Base-by-base conservation (phyloP, 2,113 vertebrate species). In the Pimephales promelas region DNA sequence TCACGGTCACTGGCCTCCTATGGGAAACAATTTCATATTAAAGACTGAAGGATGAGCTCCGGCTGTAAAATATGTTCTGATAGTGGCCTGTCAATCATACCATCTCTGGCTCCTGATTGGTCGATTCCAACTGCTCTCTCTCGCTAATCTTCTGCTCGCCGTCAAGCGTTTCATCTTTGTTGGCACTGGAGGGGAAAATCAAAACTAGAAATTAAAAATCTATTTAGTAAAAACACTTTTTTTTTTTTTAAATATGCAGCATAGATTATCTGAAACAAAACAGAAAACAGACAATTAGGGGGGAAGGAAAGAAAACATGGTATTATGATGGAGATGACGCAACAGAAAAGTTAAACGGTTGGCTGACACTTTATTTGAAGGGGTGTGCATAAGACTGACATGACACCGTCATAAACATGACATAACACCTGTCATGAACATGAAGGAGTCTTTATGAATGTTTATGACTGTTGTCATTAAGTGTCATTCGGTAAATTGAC, bases 1-100 rank as follows among this genome's bases (percentile, higher is more conserved):
- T 98, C 97, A 45, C 92, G 97, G 81, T 98, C 97, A 52, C 96
- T 98, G 77, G 81, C 93, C 66, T 99, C 97, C 81, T 96, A 95
- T 62, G 83, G 85, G 5, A 45, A 66, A 31, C 0, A 4, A 28
- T 10, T 1, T 47, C 43, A 47, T 8, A 8, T 78, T 14, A 43
- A 43, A 59, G 7, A 78, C 18, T 14, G 34, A 24, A 24, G 18
- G 54, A n/a, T 5, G 20, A 22, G 43, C 24, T 62, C 43, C 40
- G 3, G 9, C 31, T 1, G 13, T 47, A 22, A 52, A 45, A 57
- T 40, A 26, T 18, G n/a, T n/a, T 79, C 20, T 64, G 40, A 49
- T 28, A 49, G n/a, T 1, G 2, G 22, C 24, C 28, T 4, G 81
- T 66, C 10, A 22, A 4, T 71, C 84, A 86, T 90, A 98, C 97